Evolutionary conservation across 2,113 vertebrate species (phyloP), one percentile per base, ranked within the genome.

Genomic region (Rostratula benghalensis): DNA sequence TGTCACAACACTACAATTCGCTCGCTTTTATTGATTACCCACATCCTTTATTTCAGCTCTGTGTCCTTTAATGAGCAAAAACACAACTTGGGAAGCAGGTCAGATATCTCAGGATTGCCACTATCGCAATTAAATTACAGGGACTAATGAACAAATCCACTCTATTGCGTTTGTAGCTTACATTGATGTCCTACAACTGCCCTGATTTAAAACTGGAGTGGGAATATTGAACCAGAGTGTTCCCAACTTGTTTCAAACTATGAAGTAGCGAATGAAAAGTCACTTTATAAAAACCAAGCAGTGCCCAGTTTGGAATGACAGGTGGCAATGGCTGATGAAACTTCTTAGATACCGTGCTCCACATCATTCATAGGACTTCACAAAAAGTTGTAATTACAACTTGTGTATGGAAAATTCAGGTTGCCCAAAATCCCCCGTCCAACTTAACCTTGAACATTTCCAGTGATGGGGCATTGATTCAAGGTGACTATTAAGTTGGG

Each of bases 381-480:
- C n/a, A 45, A 7, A 21, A 50, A 67, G 37, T 39, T 8, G 0
- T n/a, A 67, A 94, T 60, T 93, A 48, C 57, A 87, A 90, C 4
- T 6, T 80, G 31, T 13, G 53, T 6, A 41, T n/a, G n/a, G 77
- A 87, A 84, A 94, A 82, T 60, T 51, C 15, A 13, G 1, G 37
- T 11, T 63, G 17, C 31, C 57, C 27, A 37, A 65, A 46, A 56
- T 20, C 2, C 14, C 25, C 20, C 1, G 3, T 35, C 59, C 68
- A 84, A 45, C 25, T 71, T 31, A 37, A 68, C 22, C 28, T 15
- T 14, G 16, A 68, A 14, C 21, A 14, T 45, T 61, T 30, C 54
- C 41, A 50, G 0, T 1, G 3, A 45, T 0, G 1, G 7, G n/a
- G 24, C 3, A 6, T 0, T 33, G 19, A n/a, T 4, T 30, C 46